phyloP scores from a whole-genome alignment of 2,797 vertebrate genomes.

The Sebastes matsubarae region DNA sequence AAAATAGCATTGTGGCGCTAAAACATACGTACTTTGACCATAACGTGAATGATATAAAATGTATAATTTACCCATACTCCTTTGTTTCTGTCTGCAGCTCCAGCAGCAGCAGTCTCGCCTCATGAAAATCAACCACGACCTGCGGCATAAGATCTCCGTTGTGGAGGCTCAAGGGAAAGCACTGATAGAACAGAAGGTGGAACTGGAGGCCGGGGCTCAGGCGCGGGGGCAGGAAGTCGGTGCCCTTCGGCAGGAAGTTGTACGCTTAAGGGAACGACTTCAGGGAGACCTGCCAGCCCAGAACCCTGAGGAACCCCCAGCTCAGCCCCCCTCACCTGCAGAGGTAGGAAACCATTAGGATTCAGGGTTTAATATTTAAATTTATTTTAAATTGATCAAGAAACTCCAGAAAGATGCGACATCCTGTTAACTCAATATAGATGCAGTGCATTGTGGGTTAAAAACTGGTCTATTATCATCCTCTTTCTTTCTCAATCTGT shows the following conservation, averaged over 20 bases:
- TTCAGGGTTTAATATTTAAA: too few species aligned
- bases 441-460: not conserved
- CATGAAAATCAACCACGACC: constrained; percentile 98
- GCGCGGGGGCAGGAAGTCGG: constrained; percentile 91
- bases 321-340: constrained; percentile 77
- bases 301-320: constrained; percentile 75
- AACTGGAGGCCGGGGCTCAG: constrained; percentile 92
- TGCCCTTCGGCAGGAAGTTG: constrained; percentile 87
- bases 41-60: too few species aligned
- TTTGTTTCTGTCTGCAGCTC: constrained; percentile 78
- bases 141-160: constrained; percentile 92
- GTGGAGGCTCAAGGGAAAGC: constrained; percentile 97
- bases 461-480: not conserved
- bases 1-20: too few species aligned
- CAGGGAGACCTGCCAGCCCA: constrained; percentile 78
- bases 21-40: too few species aligned
- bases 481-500: not conserved
- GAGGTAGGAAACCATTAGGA: constrained; percentile 69
- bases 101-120: constrained; percentile 97
- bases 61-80: not conserved
- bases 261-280: constrained; percentile 85
- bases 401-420: not conserved
- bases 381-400: not conserved
- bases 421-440: not conserved
- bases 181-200: constrained; percentile 97